Evolutionary conservation across 2,113 vertebrate genomes (phyloP).

Genomic region (Bostrychus sinensis): DNA sequence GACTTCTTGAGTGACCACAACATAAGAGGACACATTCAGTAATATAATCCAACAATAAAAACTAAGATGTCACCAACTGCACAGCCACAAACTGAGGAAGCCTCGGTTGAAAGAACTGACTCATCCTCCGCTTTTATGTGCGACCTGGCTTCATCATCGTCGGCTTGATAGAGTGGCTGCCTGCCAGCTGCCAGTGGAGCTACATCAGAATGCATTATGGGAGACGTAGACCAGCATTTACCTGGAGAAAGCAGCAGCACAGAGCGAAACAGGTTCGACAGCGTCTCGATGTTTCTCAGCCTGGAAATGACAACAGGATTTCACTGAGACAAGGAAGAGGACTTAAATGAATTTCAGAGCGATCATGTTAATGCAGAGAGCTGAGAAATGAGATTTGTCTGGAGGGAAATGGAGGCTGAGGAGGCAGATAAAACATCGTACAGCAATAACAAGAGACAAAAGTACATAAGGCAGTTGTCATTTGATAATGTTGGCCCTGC

Average conservation of each 20-base stretch:
- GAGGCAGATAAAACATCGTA: no score
- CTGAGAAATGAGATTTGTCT: slow-evolving; percentile 56
- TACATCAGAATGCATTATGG: slow-evolving; percentile 68
- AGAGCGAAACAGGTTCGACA: slow-evolving; percentile 88
- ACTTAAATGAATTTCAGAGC: slow-evolving; percentile 39
- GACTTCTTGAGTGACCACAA: no score
- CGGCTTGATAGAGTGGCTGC: slow-evolving; percentile 54
- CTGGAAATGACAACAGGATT: slow-evolving; percentile 67
- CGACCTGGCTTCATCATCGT: slow-evolving; percentile 59
- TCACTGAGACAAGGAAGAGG: slow-evolving; percentile 37
- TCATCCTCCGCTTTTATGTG: slow-evolving; percentile 58
- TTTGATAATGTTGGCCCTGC: no score
- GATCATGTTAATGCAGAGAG: slow-evolving; percentile 30
- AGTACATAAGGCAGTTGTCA: no score
- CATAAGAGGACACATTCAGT: no score
- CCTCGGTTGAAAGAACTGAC: slow-evolving; percentile 31
- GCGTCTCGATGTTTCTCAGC: slow-evolving; percentile 88
- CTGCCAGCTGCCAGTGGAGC: slow-evolving; percentile 59
- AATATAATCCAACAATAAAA: no score
- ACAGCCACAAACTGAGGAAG: slow-evolving; percentile 11
- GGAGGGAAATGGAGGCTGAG: slow-evolving; percentile 41
- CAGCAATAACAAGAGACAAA: no score
- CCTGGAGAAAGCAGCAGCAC: slow-evolving; percentile 85
- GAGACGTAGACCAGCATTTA: slow-evolving; percentile 68
- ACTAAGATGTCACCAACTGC: no score